These are phyloP conservation scores for Rambutsinella grinnellia DNA, from an alignment of 2,888 invertebrate species.

Conservation along the genomic window DNA sequence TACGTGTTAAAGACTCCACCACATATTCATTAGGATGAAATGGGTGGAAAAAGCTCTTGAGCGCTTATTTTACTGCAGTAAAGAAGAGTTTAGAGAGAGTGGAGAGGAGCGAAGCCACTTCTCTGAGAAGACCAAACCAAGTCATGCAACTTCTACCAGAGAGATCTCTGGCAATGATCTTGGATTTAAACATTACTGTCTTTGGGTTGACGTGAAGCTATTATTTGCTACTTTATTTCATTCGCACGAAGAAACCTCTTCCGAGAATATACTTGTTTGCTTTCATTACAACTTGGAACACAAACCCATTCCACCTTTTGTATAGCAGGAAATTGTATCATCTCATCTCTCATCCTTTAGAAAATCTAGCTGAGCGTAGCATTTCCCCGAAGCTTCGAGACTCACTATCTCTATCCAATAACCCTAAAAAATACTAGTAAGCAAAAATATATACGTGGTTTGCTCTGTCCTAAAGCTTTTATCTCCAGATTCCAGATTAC, in stretches of 20 bases:
- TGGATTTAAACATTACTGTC: conserved; percentile 51
- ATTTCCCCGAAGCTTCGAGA: too few relatives aligned
- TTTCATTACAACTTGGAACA: background rate
- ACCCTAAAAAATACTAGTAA: too few relatives aligned
- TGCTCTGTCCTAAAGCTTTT: conserved; percentile 13
- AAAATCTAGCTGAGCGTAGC: background rate
- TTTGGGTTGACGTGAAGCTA: conserved; percentile 37
- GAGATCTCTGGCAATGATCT: conserved; percentile 41
- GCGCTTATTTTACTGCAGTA: conserved; percentile 19
- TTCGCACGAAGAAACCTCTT: conserved; percentile 7
- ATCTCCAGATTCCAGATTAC: background rate
- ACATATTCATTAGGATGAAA: conserved; percentile 46
- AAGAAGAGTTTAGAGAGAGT: conserved; percentile 10
- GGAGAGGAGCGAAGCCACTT: conserved; percentile 19
- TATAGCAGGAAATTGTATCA: conserved; percentile 1
- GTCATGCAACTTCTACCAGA: too few relatives aligned
- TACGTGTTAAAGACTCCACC: conserved; percentile 21
- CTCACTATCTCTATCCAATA: too few relatives aligned
- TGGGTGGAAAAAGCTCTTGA: conserved; percentile 49
- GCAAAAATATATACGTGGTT: background rate
- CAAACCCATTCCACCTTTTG: too few relatives aligned
- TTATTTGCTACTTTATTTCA: conserved; percentile 51
- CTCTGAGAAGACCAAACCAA: background rate
- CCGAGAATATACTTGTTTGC: too few relatives aligned
- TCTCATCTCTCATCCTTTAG: background rate